These are phyloP conservation scores for Pseudachorutes palmiensis DNA, from an alignment of 1,140 invertebrate genomes.

Conservation along the genomic window DNA sequence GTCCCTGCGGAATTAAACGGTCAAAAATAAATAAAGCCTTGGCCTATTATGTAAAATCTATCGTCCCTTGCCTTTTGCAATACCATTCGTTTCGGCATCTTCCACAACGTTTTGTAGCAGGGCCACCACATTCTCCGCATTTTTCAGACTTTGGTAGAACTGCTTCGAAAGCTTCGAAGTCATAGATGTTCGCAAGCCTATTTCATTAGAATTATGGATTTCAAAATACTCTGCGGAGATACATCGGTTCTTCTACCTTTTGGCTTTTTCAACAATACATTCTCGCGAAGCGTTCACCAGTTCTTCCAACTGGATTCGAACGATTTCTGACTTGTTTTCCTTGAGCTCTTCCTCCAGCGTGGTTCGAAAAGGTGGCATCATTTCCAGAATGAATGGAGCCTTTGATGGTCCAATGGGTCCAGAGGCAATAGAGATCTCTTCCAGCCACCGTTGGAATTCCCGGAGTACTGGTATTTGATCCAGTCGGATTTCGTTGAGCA, in stretches of 20 bases:
- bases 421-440: conserved; percentile 45
- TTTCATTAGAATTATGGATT: too few relatives aligned
- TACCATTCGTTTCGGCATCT: conserved; percentile 48
- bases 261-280: conserved; percentile 25
- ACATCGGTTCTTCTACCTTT: conserved; percentile 15
- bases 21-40: not conserved
- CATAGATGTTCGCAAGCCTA: conserved; percentile 41
- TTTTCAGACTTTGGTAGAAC: conserved; percentile 38
- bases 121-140: conserved; percentile 44
- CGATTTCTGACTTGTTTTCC: conserved; percentile 12
- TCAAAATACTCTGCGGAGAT: too few relatives aligned
- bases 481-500: conserved; percentile 54
- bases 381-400: conserved; percentile 50
- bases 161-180: conserved; percentile 46
- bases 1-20: conserved; percentile 17
- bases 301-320: conserved; percentile 23
- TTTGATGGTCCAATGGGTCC: conserved; percentile 38
- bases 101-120: conserved; percentile 46
- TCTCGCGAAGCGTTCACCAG: conserved; percentile 19
- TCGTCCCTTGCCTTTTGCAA: conserved; percentile 45
- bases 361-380: conserved; percentile 43
- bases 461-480: conserved; percentile 66
- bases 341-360: conserved; percentile 20
- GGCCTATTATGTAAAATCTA: not conserved
- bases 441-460: conserved; percentile 62